Evolutionary conservation across 2,797 vertebrate genomes (phyloP).

Genomic region (Amniataba percoides): DNA sequence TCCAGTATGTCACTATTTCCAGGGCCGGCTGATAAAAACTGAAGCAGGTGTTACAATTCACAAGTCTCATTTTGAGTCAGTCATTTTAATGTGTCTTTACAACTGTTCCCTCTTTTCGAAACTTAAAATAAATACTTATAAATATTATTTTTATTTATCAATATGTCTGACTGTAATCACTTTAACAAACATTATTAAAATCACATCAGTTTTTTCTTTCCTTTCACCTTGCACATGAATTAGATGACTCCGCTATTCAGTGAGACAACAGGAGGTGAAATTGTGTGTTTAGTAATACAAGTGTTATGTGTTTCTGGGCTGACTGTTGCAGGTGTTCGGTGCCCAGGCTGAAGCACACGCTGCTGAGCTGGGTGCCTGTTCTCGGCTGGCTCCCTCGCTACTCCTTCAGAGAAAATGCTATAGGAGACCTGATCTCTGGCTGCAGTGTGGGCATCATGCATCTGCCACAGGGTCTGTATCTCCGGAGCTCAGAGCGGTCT

Average conservation of each 20-base stretch:
- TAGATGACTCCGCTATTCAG: background rate
- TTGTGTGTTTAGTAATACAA: background rate
- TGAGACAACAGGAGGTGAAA: background rate
- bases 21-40: conserved; percentile 57
- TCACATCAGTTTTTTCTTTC: too few relatives aligned
- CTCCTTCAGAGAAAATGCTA: conserved; percentile 89
- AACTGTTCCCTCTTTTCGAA: background rate
- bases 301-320: conserved; percentile 11
- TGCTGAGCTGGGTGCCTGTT: conserved; percentile 83
- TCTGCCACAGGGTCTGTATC: conserved; percentile 91
- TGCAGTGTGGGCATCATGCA: conserved; percentile 97
- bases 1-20: conserved; percentile 6
- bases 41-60: conserved; percentile 49
- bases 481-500: background rate
- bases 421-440: conserved; percentile 91
- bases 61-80: conserved; percentile 10
- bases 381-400: conserved; percentile 92
- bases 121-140: background rate
- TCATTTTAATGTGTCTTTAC: background rate
- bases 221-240: background rate
- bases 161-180: background rate
- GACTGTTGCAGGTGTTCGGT: conserved; percentile 76
- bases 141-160: background rate
- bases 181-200: background rate
- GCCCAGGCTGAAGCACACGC: conserved; percentile 59